Evolutionary conservation across 2,113 vertebrate species (phyloP), one percentile per base, ranked within the genome.

Genomic region (Symphodus melops): DNA sequence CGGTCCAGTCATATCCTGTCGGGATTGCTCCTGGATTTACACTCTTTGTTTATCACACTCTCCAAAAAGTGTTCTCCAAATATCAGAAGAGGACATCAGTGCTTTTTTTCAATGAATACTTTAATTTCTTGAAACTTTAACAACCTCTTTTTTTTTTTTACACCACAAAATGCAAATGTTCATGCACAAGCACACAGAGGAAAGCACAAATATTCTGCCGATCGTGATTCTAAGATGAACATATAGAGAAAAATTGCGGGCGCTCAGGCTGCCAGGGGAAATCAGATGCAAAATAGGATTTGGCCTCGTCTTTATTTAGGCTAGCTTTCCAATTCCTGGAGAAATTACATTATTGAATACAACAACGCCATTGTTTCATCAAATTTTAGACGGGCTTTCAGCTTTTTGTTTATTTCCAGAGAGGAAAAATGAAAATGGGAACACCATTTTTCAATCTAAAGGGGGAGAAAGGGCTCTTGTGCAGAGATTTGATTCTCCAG

Each of bases 401-500:
- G 66, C 62, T 68, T 73, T 51, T 33, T 68, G 51, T 77, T 59
- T 49, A 56, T 83, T 80, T 85, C 68, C 56, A 76, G 25, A 78
- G 69, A 72, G 54, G 71, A 82, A 87, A 48, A 84, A 87, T 73
- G 33, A 48, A 82, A 85, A 80, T 56, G 44, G 58, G 65, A 77
- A 57, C 59, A 56, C 46, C 12, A 9, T 67, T 62, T 84, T 78
- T 80, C 42, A 68, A 28, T 77, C 51, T 74, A 42, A 75, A 70
- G 57, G 39, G 51, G 23, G 46, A 77, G 59, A 80, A 57, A 48
- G 37, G 63, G 61, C 79, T 78, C 62, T 74, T 68, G 72, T 75
- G 71, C 54, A 71, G 68, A 86, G 77, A 82, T 88, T 75, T 88
- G 82, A 89, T 86, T 89, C 83, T 88, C 63, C 82, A 80, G 88